Evolutionary conservation across 2,113 vertebrate species (phyloP).

Genomic region (Equus quagga): DNA sequence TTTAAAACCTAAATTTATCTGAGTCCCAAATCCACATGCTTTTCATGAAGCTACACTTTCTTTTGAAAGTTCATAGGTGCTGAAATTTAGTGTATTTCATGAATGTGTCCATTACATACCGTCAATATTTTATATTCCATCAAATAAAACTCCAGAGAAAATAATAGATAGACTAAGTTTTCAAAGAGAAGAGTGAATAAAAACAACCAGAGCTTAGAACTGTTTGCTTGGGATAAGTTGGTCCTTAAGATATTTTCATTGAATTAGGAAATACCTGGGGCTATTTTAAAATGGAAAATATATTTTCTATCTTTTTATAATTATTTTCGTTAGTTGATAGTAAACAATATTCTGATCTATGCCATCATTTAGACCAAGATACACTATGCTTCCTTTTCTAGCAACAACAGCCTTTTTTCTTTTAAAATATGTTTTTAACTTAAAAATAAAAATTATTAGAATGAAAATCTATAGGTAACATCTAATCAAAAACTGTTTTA

Average conservation of each 20-base stretch:
- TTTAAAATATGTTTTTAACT: background rate
- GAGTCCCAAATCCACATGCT: background rate
- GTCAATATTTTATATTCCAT: background rate
- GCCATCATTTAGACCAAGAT: conserved; percentile 29
- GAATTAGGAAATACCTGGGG: background rate
- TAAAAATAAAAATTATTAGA: conserved; percentile 3
- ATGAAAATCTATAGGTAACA: background rate
- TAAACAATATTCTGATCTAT: conserved; percentile 56
- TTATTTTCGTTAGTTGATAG: conserved; percentile 53
- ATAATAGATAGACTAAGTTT: background rate
- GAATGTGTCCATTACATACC: background rate
- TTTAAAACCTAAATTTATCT: background rate
- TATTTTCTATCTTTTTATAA: conserved; percentile 8
- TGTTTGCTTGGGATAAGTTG: conserved; percentile 16
- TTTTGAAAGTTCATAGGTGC: background rate
- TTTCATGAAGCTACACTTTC: background rate
- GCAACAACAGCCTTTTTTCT: background rate
- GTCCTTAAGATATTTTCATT: background rate
- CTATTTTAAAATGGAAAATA: conserved; percentile 57
- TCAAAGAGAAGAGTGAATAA: conserved; percentile 18
- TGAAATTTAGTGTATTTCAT: background rate
- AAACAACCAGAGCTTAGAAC: background rate
- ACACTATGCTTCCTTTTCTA: conserved; percentile 19
- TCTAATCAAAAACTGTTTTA: background rate
- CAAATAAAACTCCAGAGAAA: conserved; percentile 8